Percentiles rank a stretch among this genome's conserved stretches.
Evolutionary conservation across 2,888 invertebrate species (phyloP).

Genomic region (Lithosia quadra): DNA sequence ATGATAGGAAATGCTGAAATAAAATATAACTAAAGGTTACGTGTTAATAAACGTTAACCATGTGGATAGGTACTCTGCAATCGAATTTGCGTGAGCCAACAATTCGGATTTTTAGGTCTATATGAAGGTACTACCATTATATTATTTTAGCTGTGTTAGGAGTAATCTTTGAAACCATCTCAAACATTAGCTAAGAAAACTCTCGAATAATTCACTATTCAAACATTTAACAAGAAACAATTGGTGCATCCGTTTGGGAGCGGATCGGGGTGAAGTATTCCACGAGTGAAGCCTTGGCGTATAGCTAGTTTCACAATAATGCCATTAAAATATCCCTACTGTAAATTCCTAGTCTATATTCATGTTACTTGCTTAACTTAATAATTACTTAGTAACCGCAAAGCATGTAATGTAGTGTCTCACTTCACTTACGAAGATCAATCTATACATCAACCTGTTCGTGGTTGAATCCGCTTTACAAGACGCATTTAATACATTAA

Average conservation of each 20-base stretch:
- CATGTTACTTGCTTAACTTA: slow-evolving; percentile 49
- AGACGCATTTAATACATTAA: slow-evolving; percentile 18
- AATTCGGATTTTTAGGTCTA: not conserved
- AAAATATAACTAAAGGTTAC: not conserved
- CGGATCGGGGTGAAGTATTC: too few species aligned
- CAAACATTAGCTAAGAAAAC: too few species aligned
- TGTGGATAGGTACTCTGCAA: not conserved
- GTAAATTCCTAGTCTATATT: slow-evolving; percentile 28
- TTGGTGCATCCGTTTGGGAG: too few species aligned
- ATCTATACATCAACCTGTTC: slow-evolving; percentile 37
- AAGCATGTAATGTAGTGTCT: slow-evolving; percentile 50
- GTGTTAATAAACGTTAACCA: not conserved
- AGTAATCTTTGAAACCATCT: too few species aligned
- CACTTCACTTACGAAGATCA: slow-evolving; percentile 32
- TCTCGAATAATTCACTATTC: too few species aligned
- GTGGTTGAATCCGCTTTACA: slow-evolving; percentile 23
- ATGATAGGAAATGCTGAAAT: not conserved
- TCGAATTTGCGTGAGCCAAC: not conserved
- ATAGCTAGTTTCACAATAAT: not conserved
- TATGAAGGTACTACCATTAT: not conserved
- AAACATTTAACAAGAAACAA: too few species aligned
- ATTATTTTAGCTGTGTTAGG: too few species aligned
- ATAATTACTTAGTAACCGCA: slow-evolving; percentile 58
- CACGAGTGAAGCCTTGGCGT: too few species aligned
- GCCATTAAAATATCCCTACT: slow-evolving; percentile 5